phyloP scores from a whole-genome alignment of 2,888 invertebrate species.

The Allophyes oxyacanthae region DNA sequence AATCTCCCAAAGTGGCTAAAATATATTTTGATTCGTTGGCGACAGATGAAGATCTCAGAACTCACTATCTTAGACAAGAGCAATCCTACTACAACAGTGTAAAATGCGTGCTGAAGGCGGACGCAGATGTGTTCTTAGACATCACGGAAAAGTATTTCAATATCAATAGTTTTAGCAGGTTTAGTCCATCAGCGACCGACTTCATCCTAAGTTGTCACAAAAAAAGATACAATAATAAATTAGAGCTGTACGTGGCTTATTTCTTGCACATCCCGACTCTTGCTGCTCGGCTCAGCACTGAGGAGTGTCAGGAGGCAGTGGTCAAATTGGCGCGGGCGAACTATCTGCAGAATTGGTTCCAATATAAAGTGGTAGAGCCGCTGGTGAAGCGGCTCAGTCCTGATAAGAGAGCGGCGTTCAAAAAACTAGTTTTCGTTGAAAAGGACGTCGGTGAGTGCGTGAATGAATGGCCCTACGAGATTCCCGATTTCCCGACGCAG shows the following conservation, averaged over 20 bases:
- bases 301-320: conserved; percentile 68
- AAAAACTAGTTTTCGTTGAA: conserved; percentile 69
- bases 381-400: conserved; percentile 64
- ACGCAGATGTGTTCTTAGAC: conserved; percentile 67
- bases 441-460: conserved; percentile 62
- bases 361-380: conserved; percentile 69
- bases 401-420: conserved; percentile 61
- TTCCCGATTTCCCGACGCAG: conserved; percentile 37
- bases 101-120: conserved; percentile 65
- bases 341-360: conserved; percentile 66
- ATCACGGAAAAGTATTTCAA: conserved; percentile 69
- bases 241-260: conserved; percentile 66
- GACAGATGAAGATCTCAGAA: conserved; percentile 51
- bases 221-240: conserved; percentile 63
- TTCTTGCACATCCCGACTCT: conserved; percentile 64
- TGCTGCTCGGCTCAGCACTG: conserved; percentile 60
- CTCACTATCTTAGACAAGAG: conserved; percentile 53
- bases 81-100: conserved; percentile 60
- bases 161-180: conserved; percentile 27
- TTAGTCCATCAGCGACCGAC: conserved; percentile 62
- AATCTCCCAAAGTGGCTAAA: conserved; percentile 63
- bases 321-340: conserved; percentile 66
- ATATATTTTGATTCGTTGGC: conserved; percentile 66
- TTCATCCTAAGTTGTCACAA: conserved; percentile 67
- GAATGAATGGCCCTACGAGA: conserved; percentile 64